Evolutionary conservation across 2,797 vertebrate species (phyloP).

Genomic region (Karalla daura): DNA sequence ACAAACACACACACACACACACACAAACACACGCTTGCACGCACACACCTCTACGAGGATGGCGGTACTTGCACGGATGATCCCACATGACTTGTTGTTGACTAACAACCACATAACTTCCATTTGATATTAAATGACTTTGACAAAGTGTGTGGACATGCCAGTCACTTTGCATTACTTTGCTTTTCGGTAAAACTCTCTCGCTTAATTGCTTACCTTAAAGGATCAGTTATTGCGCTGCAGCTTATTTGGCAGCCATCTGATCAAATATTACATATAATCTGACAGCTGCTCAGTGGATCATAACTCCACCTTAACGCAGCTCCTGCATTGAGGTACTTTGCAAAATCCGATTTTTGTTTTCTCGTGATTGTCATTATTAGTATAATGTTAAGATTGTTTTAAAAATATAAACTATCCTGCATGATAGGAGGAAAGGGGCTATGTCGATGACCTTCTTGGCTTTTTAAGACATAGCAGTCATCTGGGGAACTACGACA

Average conservation of each 20-base stretch:
- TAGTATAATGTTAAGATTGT: no score
- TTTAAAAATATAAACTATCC: neutral
- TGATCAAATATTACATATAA: conserved; percentile 41
- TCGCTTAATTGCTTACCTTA: conserved; percentile 9
- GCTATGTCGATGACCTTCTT: neutral
- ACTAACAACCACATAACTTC: neutral
- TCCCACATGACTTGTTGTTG: neutral
- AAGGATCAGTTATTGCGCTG: conserved; percentile 17
- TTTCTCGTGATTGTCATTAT: no score
- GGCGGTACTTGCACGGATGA: neutral
- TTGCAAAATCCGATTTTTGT: no score
- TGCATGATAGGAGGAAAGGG: neutral
- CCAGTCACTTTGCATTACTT: conserved; percentile 32
- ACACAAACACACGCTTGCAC: no score
- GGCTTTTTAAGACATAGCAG: neutral
- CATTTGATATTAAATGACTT: conserved; percentile 1
- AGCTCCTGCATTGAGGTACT: no score
- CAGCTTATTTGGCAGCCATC: conserved; percentile 35
- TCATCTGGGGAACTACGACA: conserved; percentile 1
- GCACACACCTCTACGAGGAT: neutral
- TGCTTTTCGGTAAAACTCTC: conserved; percentile 10
- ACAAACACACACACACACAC: no score
- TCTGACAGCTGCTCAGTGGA: conserved; percentile 45
- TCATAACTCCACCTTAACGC: neutral
- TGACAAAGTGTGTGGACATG: conserved; percentile 28